Conservation (phyloP, 2,113 vertebrate genomes). For the Epinephelus fuscoguttatus region DNA sequence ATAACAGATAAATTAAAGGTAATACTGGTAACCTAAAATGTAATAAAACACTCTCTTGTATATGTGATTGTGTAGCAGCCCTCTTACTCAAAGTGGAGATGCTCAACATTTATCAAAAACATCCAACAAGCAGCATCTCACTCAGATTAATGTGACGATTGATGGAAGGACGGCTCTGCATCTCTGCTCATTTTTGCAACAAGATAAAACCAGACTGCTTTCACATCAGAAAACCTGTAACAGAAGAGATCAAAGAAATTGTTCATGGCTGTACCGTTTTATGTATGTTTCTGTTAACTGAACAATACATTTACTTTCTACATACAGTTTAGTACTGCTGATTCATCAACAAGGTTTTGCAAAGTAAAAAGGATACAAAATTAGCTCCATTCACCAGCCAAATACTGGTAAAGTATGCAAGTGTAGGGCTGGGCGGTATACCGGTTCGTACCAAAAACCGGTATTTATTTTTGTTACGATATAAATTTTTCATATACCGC, state of each 20-base stretch:
- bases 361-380: no score
- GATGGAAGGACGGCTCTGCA: background rate
- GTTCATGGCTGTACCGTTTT: no score
- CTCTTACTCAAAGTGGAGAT: background rate
- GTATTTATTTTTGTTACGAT: no score
- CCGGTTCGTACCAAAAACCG: no score
- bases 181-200: background rate
- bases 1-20: background rate
- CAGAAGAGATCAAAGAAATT: slow-evolving; percentile 1
- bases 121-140: background rate
- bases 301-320: no score
- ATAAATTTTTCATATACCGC: no score
- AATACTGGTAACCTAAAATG: background rate
- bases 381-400: no score
- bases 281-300: no score
- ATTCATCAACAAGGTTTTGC: no score
- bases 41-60: background rate
- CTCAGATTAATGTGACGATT: background rate
- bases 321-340: no score
- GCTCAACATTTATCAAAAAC: background rate
- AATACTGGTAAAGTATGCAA: no score
- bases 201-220: background rate
- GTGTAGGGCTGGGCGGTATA: no score
- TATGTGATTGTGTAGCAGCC: background rate
- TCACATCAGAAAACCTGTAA: slow-evolving; percentile 51